Evolutionary conservation across 1,140 invertebrate species (phyloP).

Genomic region (Teleogryllus occipitalis): DNA sequence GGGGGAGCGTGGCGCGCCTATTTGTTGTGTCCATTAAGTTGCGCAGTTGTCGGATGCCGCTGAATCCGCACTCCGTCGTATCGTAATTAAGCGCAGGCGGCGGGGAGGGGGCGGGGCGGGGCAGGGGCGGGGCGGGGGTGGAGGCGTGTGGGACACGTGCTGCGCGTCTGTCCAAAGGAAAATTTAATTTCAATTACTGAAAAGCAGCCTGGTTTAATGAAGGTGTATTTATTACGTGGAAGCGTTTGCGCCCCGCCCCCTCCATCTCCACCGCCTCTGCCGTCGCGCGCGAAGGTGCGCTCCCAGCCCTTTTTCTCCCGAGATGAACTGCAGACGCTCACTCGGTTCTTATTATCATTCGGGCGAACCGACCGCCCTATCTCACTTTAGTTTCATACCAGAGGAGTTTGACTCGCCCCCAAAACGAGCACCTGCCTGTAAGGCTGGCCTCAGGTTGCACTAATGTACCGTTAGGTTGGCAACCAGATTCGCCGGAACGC

Average conservation of each 20-base stretch:
- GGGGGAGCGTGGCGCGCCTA: neutral
- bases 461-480: too few species aligned
- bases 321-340: too few species aligned
- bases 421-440: too few species aligned
- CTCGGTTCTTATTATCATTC: too few species aligned
- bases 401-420: too few species aligned
- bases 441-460: too few species aligned
- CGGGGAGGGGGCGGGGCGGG: too few species aligned
- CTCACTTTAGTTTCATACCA: too few species aligned
- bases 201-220: neutral
- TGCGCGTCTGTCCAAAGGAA: neutral
- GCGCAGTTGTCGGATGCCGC: neutral
- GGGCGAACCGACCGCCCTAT: too few species aligned
- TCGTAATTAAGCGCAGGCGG: neutral
- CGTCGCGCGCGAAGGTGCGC: neutral
- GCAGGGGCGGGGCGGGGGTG: too few species aligned
- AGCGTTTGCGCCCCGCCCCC: neutral
- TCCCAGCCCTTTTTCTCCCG: too few species aligned
- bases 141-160: neutral
- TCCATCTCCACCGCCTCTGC: neutral
- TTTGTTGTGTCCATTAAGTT: neutral
- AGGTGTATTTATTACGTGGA: neutral
- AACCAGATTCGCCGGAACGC: too few species aligned
- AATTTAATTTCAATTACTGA: neutral
- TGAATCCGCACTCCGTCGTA: neutral